Conservation (phyloP, 2,888 invertebrate genomes). For the Zygogramma bicolorata region DNA sequence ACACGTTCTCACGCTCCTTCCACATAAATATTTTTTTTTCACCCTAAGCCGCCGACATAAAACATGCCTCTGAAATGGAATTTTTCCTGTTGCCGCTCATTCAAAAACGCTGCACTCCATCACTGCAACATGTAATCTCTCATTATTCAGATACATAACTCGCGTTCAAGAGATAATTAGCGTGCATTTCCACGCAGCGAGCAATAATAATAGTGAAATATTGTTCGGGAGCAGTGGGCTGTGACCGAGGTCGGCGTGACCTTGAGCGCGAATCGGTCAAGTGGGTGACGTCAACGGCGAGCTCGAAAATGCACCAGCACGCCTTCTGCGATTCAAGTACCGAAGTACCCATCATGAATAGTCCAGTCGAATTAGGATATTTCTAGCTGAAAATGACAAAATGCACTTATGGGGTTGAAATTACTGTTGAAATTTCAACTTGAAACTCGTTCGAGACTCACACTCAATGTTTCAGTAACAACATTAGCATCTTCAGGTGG, state of each 20-base stretch:
- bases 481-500: too few relatives aligned
- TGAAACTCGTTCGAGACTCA: too few relatives aligned
- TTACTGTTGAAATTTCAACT: too few relatives aligned
- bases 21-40: too few relatives aligned
- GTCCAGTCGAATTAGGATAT: too few relatives aligned
- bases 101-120: not conserved
- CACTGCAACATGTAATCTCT: not conserved
- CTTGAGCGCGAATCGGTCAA: slow-evolving; percentile 53
- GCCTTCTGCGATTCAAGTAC: slow-evolving; percentile 14
- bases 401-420: too few relatives aligned
- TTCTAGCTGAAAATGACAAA: too few relatives aligned
- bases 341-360: slow-evolving; percentile 3
- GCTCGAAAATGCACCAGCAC: slow-evolving; percentile 23
- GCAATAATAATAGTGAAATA: slow-evolving; percentile 42
- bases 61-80: not conserved
- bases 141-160: slow-evolving; percentile 9
- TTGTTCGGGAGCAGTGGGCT: slow-evolving; percentile 52
- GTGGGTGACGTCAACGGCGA: slow-evolving; percentile 48
- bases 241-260: slow-evolving; percentile 50
- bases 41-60: too few relatives aligned
- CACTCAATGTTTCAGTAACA: too few relatives aligned
- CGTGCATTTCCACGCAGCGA: slow-evolving; percentile 28
- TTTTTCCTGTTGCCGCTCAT: not conserved
- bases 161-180: slow-evolving; percentile 20
- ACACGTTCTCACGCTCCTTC: too few relatives aligned